These are phyloP conservation scores for Clamator glandarius DNA, from an alignment of 2,797 vertebrate species.

Conservation along the genomic window DNA sequence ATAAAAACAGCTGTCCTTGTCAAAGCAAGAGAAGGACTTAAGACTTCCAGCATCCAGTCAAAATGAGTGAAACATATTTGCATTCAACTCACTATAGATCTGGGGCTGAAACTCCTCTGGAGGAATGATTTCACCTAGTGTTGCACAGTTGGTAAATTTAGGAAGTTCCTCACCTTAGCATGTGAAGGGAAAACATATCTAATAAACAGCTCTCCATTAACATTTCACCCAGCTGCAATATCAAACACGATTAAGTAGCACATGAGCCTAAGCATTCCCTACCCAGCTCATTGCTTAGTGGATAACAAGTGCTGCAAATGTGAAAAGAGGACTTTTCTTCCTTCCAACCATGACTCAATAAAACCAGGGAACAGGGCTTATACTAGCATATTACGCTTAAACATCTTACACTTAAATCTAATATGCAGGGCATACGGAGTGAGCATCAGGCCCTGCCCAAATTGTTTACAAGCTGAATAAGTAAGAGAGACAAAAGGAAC, in stretches of 20 bases:
- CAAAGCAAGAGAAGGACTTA: neutral
- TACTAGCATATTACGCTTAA: neutral
- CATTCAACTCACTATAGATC: neutral
- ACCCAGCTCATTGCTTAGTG: neutral
- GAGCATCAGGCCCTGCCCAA: neutral
- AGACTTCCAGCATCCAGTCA: neutral
- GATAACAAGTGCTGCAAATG: neutral
- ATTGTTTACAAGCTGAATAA: neutral
- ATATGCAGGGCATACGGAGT: neutral
- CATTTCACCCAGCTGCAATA: neutral
- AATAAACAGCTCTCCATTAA: neutral
- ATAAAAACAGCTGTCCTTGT: neutral
- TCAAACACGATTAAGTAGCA: neutral
- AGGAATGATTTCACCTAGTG: neutral
- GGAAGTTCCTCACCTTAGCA: conserved; percentile 7
- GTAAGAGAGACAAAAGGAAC: neutral
- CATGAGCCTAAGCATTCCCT: neutral
- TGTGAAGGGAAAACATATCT: neutral
- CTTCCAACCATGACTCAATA: neutral
- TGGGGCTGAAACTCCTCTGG: neutral
- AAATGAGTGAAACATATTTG: neutral
- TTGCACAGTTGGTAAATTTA: neutral
- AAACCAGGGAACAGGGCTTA: neutral
- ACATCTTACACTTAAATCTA: neutral
- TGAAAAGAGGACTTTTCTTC: neutral